Evolutionary conservation across 1,140 invertebrate species (phyloP), one percentile per base, ranked within the genome.

Genomic region (Pachyrhynchus sulphureomaculatus): DNA sequence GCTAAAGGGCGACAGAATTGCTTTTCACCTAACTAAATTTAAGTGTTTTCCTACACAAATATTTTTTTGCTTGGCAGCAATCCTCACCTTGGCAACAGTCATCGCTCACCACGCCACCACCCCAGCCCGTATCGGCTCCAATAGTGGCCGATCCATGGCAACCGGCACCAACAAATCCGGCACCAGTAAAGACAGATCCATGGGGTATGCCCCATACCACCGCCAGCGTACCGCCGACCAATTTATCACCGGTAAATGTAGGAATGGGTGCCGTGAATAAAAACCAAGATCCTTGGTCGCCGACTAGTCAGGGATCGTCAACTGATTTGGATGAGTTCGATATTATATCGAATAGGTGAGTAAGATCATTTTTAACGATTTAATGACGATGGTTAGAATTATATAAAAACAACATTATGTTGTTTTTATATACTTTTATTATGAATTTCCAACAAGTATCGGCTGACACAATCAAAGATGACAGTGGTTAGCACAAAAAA

Each of bases 241-340:
- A 21, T 49, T 55, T 45, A 75, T 62, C 78, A 1, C 66, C 73
- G 10, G 62, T 64, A 12, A 58, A 53, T 26, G 45, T 10, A 2
- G 20, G 9, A 29, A 8, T 21, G 4, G 56, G 8, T 59, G 9
- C 67, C 63, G 58, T 76, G 74, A 33, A 62, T 26, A 62, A 64
- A 13, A n/a, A n/a, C n/a, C 55, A 64, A 24, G 74, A 75, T 52
- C 73, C 72, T 0, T 75, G 74, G 73, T 75, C 74, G 15, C 72
- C 73, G 0, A 65, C 68, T 9, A 75, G 74, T 47, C 74, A 81
- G 34, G 85, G 83, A 68, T 84, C 86, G 15, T 81, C 85, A n/a
- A 83, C 84, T 4, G 88, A 90, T 75, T 79, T 91, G 69, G 89
- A 91, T 75, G 90, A 93, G 74, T 93, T 93, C 73, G 89, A 92